Evolutionary conservation across 2,888 invertebrate genomes (phyloP).

Genomic region (Apantesis nais): DNA sequence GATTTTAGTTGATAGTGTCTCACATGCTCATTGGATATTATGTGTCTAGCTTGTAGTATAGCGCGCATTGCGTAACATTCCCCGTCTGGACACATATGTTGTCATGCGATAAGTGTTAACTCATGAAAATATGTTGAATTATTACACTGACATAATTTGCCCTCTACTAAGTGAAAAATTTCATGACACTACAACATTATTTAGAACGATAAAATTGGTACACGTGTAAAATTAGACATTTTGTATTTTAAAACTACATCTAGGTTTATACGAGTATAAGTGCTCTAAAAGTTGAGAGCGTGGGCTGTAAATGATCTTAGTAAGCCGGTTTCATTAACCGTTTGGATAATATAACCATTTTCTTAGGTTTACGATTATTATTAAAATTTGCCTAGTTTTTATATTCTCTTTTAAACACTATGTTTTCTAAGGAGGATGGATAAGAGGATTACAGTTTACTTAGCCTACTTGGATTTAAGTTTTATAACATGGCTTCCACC

Average conservation of each 20-base stretch:
- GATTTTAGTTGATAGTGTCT: constrained; percentile 51
- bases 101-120: constrained; percentile 51
- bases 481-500: constrained; percentile 65
- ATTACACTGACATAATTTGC: constrained; percentile 24
- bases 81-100: constrained; percentile 56
- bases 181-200: constrained; percentile 49
- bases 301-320: constrained; percentile 60
- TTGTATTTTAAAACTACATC: constrained; percentile 58
- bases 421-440: constrained; percentile 51
- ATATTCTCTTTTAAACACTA: constrained; percentile 25
- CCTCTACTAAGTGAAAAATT: constrained; percentile 51
- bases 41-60: constrained; percentile 47
- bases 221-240: constrained; percentile 54
- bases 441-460: constrained; percentile 59
- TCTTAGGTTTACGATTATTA: constrained; percentile 20
- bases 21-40: constrained; percentile 48
- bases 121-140: constrained; percentile 48
- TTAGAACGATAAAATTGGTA: constrained; percentile 56
- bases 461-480: constrained; percentile 66
- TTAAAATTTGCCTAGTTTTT: constrained; percentile 39
- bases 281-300: constrained; percentile 64
- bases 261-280: constrained; percentile 67
- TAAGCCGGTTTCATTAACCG: constrained; percentile 57
- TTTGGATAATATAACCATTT: constrained; percentile 39
- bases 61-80: constrained; percentile 57